Evolutionary conservation across 2,888 invertebrate genomes (phyloP), one percentile per base, ranked within the genome.

Genomic region (Stegana nigrithorax): DNA sequence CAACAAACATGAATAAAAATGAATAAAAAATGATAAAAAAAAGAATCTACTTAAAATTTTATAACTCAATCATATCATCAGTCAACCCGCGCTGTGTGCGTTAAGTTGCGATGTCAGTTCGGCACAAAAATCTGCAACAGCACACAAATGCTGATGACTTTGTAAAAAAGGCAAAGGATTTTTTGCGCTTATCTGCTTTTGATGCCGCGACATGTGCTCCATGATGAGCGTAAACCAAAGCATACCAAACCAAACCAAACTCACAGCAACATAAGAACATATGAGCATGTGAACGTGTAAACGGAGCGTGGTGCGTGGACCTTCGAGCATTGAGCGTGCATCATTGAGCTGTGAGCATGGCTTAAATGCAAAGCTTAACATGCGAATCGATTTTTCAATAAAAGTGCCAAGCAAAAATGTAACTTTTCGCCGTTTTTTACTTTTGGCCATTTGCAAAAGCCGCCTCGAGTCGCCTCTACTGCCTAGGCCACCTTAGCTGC

Each of bases 321-420:
- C n/a, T n/a, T n/a, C n/a, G n/a, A n/a, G n/a, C n/a, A n/a, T n/a
- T n/a, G n/a, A n/a, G n/a, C n/a, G n/a, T n/a, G n/a, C n/a, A n/a
- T n/a, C n/a, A n/a, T n/a, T n/a, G n/a, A n/a, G n/a, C n/a, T n/a
- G n/a, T n/a, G n/a, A n/a, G n/a, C n/a, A n/a, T n/a, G n/a, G n/a
- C n/a, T n/a, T n/a, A n/a, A n/a, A n/a, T n/a, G n/a, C n/a, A 66
- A n/a, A n/a, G 51, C 29, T 53, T 53, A 55, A 55, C 36, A 36
- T 36, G 32, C 14, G 65, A 77, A 76, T 79, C 80, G 75, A 76
- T 76, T 76, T 76, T 77, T 73, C 79, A 75, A 75, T 75, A 79
- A 79, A 79, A 79, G 78, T 57, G 3, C 17, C 26, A 27, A 27
- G 29, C 29, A n/a, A 29, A 51, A n/a, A 25, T 10, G 23, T 12